These are phyloP conservation scores for Theonella swinhoei DNA, from an alignment of 37 sponge, comb jelly and placozoan species.

Conservation along the genomic window DNA sequence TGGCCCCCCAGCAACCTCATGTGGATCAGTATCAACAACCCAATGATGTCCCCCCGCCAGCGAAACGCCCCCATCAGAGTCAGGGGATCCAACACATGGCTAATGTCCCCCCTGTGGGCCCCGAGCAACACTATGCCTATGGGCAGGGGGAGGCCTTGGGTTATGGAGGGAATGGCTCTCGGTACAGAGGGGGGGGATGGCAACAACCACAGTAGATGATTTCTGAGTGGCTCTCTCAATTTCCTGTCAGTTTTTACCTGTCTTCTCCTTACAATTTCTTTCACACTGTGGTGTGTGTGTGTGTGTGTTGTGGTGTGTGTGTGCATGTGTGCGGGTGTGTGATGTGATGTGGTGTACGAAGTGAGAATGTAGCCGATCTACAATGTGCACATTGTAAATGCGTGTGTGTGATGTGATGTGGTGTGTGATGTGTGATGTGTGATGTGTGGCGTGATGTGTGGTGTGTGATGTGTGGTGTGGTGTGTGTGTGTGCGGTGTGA, in stretches of 20 bases:
- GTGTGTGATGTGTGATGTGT: conserved; percentile 12
- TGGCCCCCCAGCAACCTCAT: neutral
- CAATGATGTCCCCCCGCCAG: conserved; percentile 7
- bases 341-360: neutral
- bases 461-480: too few relatives aligned
- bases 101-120: neutral
- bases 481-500: too few relatives aligned
- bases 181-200: neutral
- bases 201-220: neutral
- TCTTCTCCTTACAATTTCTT: neutral
- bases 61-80: neutral
- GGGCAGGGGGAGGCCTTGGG: neutral
- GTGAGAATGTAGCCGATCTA: conserved; percentile 11
- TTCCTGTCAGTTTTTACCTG: neutral
- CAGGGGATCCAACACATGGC: neutral
- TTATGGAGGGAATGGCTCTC: neutral
- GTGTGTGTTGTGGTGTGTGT: conserved; percentile 5
- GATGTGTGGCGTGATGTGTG: too few relatives aligned
- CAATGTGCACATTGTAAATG: neutral
- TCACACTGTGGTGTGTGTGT: neutral
- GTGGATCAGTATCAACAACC: neutral
- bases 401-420: conserved; percentile 8
- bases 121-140: neutral
- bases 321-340: conserved; percentile 24
- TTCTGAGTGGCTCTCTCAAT: neutral